Evolutionary conservation across 2,797 vertebrate genomes (phyloP).

Genomic region (Lepilemur septentrionalis): DNA sequence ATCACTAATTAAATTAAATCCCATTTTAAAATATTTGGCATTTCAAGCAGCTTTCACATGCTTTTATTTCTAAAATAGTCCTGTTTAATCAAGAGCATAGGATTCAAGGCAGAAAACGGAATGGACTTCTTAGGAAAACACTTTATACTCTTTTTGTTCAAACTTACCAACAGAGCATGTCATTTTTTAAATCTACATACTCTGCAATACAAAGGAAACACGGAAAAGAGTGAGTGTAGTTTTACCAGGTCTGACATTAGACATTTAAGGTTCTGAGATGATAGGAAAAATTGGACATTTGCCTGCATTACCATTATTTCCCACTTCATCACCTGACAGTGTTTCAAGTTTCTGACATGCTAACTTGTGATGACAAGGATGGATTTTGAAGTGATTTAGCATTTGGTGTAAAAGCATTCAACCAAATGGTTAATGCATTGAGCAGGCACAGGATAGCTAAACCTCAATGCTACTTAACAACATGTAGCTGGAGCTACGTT

Average conservation of each 20-base stretch:
- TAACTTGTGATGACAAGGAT: background rate
- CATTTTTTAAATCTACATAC: background rate
- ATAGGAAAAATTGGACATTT: background rate
- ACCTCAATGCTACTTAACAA: accelerated
- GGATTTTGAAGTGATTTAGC: background rate
- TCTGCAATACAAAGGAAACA: background rate
- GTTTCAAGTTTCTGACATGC: background rate
- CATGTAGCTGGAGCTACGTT: background rate
- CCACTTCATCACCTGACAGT: background rate
- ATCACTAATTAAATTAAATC: background rate
- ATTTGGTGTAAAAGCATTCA: background rate
- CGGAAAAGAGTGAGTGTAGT: background rate
- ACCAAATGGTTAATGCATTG: accelerated
- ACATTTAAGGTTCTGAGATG: background rate
- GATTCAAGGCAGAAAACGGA: background rate
- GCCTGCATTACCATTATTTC: background rate
- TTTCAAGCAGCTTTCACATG: background rate
- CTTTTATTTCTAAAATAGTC: background rate
- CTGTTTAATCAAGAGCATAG: background rate
- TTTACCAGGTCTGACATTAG: background rate
- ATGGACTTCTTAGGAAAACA: background rate
- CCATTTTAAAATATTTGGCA: background rate
- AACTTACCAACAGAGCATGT: background rate
- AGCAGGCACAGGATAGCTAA: accelerated
- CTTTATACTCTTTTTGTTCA: background rate